A percentile compares a stretch with the other conserved stretches of the same genome.
phyloP scores from a whole-genome alignment of 2,113 vertebrate species.

The Mobula hypostoma region DNA sequence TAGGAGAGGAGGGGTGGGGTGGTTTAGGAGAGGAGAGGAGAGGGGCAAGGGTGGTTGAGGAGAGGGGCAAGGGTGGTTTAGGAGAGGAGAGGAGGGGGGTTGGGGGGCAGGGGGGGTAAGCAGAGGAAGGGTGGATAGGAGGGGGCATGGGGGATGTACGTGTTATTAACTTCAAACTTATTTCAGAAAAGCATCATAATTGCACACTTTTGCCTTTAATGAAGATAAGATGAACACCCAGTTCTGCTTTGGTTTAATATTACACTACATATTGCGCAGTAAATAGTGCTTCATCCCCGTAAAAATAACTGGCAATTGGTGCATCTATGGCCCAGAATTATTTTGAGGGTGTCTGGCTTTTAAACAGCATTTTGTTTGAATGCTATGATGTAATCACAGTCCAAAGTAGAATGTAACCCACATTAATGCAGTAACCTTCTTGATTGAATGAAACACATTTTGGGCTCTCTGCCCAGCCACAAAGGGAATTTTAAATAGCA shows the following conservation, averaged over 20 bases:
- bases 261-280: neutral
- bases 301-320: neutral
- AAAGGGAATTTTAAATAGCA: neutral
- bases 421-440: neutral
- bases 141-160: too few relatives aligned
- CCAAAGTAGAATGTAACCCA: neutral
- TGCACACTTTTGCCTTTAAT: neutral
- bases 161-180: neutral
- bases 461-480: neutral
- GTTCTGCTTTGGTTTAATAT: neutral
- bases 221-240: neutral
- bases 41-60: too few relatives aligned
- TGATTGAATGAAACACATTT: neutral
- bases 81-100: too few relatives aligned
- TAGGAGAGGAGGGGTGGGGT: too few relatives aligned
- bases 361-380: neutral
- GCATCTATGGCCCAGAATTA: neutral
- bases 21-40: too few relatives aligned
- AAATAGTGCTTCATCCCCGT: neutral
- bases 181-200: neutral
- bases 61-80: too few relatives aligned
- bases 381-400: neutral
- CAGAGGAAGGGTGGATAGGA: too few relatives aligned
- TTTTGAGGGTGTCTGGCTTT: neutral
- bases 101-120: too few relatives aligned